Evolutionary conservation across 1,140 invertebrate genomes (phyloP).

Genomic region (Galendromus occidentalis): DNA sequence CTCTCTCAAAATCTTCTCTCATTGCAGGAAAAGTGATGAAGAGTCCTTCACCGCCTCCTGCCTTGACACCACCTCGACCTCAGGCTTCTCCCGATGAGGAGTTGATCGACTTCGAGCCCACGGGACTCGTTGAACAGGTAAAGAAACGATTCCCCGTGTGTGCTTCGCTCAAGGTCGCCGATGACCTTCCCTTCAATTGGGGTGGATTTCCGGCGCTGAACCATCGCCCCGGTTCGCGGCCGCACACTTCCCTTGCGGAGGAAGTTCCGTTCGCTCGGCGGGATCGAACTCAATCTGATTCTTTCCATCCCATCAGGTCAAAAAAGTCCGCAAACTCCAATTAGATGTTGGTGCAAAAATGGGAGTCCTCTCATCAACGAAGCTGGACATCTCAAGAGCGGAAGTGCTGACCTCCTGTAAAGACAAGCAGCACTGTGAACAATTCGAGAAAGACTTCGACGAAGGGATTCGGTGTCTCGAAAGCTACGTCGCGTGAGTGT

Average conservation of each 20-base stretch:
- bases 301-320: background rate
- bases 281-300: background rate
- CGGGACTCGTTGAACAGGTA: background rate
- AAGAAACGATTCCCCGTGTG: background rate
- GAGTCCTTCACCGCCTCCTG: background rate
- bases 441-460: slow-evolving; percentile 2
- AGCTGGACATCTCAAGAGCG: background rate
- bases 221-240: no score
- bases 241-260: no score
- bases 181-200: no score
- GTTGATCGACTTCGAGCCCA: background rate
- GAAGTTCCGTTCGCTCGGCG: no score
- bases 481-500: background rate
- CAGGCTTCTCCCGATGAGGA: background rate
- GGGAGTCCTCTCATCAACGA: background rate
- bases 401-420: background rate
- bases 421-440: background rate
- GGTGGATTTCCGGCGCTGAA: no score
- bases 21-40: no score
- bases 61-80: background rate
- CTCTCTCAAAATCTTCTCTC: no score
- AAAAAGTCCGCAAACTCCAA: slow-evolving; percentile 2
- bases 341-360: slow-evolving; percentile 4
- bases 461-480: background rate
- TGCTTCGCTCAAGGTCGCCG: no score